Conservation (phyloP, 2,888 invertebrate genomes). For the Amaurobius ferox region DNA sequence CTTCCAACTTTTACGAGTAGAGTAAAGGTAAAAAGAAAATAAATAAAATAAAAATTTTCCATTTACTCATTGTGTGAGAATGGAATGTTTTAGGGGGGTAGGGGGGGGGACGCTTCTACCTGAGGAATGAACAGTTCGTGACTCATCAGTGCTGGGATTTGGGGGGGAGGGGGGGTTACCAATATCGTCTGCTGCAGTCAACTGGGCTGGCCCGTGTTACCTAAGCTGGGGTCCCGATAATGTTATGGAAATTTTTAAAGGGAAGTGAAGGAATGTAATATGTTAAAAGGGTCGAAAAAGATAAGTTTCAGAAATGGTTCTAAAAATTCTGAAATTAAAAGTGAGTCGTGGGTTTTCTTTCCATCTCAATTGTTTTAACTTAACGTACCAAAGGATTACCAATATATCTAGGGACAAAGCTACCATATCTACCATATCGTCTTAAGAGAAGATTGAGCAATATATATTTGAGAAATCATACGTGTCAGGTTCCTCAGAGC, state of each 20-base stretch:
- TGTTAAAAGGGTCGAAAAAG: neutral
- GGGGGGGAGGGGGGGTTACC: neutral
- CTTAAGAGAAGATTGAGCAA: too few species aligned
- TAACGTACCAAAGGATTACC: too few species aligned
- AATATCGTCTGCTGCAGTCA: neutral
- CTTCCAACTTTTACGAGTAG: neutral
- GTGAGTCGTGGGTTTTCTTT: too few species aligned
- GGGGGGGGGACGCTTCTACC: neutral
- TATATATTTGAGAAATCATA: too few species aligned
- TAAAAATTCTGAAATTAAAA: too few species aligned
- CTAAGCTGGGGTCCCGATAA: neutral
- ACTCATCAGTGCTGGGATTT: neutral
- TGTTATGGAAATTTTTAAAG: neutral
- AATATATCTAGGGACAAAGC: too few species aligned
- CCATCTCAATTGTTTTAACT: too few species aligned
- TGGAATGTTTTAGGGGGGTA: neutral
- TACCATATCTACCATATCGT: too few species aligned
- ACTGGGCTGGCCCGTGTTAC: neutral
- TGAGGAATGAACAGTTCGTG: constrained; percentile 8
- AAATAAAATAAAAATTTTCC: neutral
- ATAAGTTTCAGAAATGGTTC: too few species aligned
- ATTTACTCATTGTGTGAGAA: constrained; percentile 3
- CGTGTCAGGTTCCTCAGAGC: too few species aligned
- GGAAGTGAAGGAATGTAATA: neutral
- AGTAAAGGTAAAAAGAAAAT: neutral